phyloP scores from a whole-genome alignment of 2,888 invertebrate species.

The Melangyna quadrimaculata region DNA sequence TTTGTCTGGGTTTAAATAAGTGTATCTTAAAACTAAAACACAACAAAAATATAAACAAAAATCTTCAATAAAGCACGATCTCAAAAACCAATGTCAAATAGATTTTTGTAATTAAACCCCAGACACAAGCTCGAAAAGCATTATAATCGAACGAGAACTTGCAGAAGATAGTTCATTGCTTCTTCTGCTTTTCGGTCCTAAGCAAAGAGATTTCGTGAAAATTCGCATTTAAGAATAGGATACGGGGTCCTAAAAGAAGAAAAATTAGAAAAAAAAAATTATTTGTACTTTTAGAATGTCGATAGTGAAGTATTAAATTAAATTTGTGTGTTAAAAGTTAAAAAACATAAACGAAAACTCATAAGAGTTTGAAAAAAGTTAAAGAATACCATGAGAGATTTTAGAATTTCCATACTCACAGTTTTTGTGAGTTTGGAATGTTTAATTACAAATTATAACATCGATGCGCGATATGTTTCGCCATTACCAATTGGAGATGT shows the following conservation, averaged over 20 bases:
- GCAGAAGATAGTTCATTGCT: slow-evolving; percentile 56
- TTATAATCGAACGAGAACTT: slow-evolving; percentile 61
- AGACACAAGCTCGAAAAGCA: slow-evolving; percentile 57
- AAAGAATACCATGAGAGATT: slow-evolving; percentile 21
- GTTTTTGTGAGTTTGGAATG: slow-evolving; percentile 58
- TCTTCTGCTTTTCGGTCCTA: slow-evolving; percentile 41
- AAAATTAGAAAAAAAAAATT: neutral
- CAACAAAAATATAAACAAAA: neutral
- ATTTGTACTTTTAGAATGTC: slow-evolving; percentile 46
- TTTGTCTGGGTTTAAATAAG: neutral
- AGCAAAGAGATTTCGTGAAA: neutral
- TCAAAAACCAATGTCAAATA: slow-evolving; percentile 56
- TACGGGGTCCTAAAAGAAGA: slow-evolving; percentile 19
- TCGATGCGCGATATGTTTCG: slow-evolving; percentile 49
- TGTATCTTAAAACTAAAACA: neutral
- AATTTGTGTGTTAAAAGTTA: slow-evolving; percentile 8
- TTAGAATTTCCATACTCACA: slow-evolving; percentile 52
- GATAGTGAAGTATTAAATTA: slow-evolving; percentile 36
- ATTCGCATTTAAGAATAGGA: neutral
- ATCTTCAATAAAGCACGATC: slow-evolving; percentile 57
- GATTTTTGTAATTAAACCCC: slow-evolving; percentile 64
- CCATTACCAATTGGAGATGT: slow-evolving; percentile 51
- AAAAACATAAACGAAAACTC: neutral
- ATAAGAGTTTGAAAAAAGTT: neutral
- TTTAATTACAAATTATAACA: slow-evolving; percentile 27